These are phyloP conservation scores for Serinus canaria DNA, from an alignment of 2,113 vertebrate genomes.

Conservation along the genomic window DNA sequence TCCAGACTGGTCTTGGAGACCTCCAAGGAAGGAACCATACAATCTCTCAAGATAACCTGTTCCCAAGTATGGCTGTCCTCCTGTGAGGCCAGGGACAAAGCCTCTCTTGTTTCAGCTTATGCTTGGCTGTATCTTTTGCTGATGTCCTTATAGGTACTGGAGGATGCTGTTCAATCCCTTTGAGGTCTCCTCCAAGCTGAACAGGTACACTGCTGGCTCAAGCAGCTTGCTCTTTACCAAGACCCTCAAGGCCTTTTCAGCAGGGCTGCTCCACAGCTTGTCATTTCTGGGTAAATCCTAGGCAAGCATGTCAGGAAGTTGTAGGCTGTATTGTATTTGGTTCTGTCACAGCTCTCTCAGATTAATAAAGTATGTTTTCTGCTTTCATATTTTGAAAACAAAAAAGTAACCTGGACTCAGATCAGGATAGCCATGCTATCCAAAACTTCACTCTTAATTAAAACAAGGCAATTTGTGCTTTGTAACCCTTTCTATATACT, in stretches of 20 bases:
- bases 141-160: background rate
- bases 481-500: constrained; percentile 63
- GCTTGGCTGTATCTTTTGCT: background rate
- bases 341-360: background rate
- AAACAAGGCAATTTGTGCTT: constrained; percentile 69
- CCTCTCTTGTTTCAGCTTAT: background rate
- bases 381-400: background rate
- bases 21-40: background rate
- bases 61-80: background rate
- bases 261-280: background rate
- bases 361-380: background rate
- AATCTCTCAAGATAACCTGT: background rate
- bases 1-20: background rate
- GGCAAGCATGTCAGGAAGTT: background rate
- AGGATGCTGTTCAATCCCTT: background rate
- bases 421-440: background rate
- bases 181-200: background rate
- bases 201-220: background rate
- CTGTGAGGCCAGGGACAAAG: background rate
- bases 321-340: background rate
- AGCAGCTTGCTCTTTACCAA: background rate
- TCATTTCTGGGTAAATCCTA: background rate
- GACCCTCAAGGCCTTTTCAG: background rate
- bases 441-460: constrained; percentile 62
- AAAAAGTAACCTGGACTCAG: background rate